Base-by-base conservation (phyloP, 2,888 invertebrate genomes). In the Aplocera efformata region DNA sequence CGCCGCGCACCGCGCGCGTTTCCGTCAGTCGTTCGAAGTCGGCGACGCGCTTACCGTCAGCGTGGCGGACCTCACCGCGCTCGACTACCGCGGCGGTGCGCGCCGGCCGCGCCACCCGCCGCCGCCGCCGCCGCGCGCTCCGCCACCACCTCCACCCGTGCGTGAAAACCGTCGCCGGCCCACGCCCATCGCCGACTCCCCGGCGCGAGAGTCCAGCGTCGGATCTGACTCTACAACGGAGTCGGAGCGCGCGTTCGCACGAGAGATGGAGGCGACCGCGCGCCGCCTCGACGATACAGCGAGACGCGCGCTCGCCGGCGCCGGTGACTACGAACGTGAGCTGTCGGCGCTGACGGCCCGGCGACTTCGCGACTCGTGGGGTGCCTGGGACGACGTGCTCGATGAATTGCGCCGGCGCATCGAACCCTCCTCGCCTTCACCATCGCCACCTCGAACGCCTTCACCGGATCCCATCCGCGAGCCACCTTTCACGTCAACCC, bases 21-120 rank as follows among this genome's bases (percentile, higher is more conserved):
- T 88, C 68, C 74, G 79, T n/a, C 88, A 88, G 57, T 66, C 78
- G 46, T 88, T 88, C 59, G 79, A 86, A 46, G 84, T 88, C 39
- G 72, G 72, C 60, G 88, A 88, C 57, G 72, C 69, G 69, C 88
- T 83, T 63, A 91, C 91, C 63, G 90, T 90, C 60, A 91, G 91
- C 72, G 91, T 91, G 78, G 90, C 90, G 36, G 90, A 91, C 78
- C 79, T 91, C 53, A 91, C 91, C 27, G 82, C 90, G 40, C 76
- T 91, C 42, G 90, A 91, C 63, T 91, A 90, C 82, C 66, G 90
- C 68, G 71, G 76, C 52, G 72, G 73, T 45, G 60, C 77, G 51
- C 73, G 79, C 42, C 78, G 79, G 47, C 80, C 76, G 51, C 79
- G 75, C 48, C 73, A 77, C 45, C 84, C 82, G 39, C 81, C 81